These are phyloP conservation scores for Diplolepis rosae DNA, from an alignment of 2,888 invertebrate species.

Conservation along the genomic window DNA sequence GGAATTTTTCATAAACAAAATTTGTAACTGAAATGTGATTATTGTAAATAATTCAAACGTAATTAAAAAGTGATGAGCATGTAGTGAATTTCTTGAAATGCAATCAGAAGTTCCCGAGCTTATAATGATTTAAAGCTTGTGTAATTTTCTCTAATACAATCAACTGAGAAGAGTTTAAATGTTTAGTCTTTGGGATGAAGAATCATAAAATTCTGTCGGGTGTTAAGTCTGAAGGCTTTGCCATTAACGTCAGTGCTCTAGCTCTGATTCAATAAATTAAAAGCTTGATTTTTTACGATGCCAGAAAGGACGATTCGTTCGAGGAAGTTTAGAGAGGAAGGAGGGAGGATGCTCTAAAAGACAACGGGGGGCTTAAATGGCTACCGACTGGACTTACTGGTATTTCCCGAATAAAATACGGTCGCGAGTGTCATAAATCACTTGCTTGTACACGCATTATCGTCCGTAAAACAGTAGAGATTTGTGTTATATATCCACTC, in stretches of 20 bases:
- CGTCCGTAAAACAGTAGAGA: slow-evolving; percentile 50
- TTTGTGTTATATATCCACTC: slow-evolving; percentile 42
- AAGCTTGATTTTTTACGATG: slow-evolving; percentile 16
- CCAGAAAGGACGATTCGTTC: slow-evolving; percentile 14
- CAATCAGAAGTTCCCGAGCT: too few species aligned
- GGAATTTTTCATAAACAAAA: too few species aligned
- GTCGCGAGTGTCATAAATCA: slow-evolving; percentile 41
- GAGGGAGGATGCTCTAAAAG: slow-evolving; percentile 23
- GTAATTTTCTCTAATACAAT: background rate
- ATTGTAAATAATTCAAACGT: too few species aligned
- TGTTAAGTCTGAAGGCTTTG: slow-evolving; percentile 18
- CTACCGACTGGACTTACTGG: slow-evolving; percentile 43
- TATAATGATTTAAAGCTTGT: background rate
- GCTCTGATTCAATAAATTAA: slow-evolving; percentile 31
- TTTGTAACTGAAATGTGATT: too few species aligned
- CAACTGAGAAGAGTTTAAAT: background rate
- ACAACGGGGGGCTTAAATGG: slow-evolving; percentile 32
- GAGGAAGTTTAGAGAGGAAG: background rate
- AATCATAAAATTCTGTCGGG: background rate
- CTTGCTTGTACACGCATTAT: slow-evolving; percentile 42
- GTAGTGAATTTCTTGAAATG: too few species aligned
- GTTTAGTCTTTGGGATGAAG: background rate
- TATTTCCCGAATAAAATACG: slow-evolving; percentile 45
- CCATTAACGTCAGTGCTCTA: slow-evolving; percentile 29
- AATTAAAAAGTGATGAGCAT: too few species aligned